Base-by-base conservation (phyloP, 2,888 invertebrate genomes). In the Operophtera brumata region DNA sequence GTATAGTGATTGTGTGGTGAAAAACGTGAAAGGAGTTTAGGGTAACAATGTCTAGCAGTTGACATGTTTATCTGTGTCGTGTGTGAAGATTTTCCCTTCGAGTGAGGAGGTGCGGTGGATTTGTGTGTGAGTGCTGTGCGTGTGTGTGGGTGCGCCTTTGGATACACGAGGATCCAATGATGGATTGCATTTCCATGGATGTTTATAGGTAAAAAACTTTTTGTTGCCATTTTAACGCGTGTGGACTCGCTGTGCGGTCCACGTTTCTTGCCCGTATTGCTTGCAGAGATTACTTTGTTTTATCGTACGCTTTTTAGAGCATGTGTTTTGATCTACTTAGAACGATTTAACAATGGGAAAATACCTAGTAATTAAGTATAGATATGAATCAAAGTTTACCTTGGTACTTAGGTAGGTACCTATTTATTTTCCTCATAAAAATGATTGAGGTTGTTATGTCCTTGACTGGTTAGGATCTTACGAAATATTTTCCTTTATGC, bases 11-110 rank as follows among this genome's bases (percentile, higher is more conserved):
- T 78, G 74, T 75, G 82, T 87, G 78, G 81, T 87, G 86, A 82
- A 83, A 84, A 88, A 80, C 84, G 87, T 86, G 85, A 80, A 86
- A 86, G 81, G 80, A 85, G 83, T 84, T 85, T 86, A 84, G 82
- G 85, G 88, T 86, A 88, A 89, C 88, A 86, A 89, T 90, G 89
- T 90, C 85, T 88, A 88, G 85, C 78, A 87, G 86, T 90, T 90
- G 90, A 90, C 90, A 90, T 90, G 90, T 90, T 90, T 90, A 90
- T 90, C 90, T 89, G 89, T 90, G 87, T 84, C 88, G 89, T 90
- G 87, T 89, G 87, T 89, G 90, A 90, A 89, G 90, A 89, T 89
- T 90, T 90, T 90, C 89, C 90, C 89, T 88, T 90, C 81, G 88
- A 83, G 89, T 89, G 88, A 89, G 88, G 87, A 86, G 86, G 84